A percentile compares a stretch with the other conserved stretches of the same genome.
These are phyloP conservation scores for Pharmacophagus antenor DNA, from an alignment of 2,888 invertebrate species.

Conservation along the genomic window DNA sequence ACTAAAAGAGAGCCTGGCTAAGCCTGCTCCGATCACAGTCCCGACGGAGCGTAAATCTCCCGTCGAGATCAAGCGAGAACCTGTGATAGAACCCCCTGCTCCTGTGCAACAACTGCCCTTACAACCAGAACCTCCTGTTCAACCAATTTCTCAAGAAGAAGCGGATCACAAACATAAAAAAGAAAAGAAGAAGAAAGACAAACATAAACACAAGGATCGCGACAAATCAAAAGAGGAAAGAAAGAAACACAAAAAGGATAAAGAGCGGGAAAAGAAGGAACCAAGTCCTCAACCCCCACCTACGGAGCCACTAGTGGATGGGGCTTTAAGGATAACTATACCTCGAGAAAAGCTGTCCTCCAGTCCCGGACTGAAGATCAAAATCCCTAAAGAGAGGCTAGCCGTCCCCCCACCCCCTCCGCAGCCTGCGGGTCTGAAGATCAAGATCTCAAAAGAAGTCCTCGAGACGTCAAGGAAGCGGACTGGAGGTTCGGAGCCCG, in stretches of 20 bases:
- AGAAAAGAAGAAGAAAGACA: constrained; percentile 90
- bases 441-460: constrained; percentile 90
- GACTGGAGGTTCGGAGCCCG: constrained; percentile 52
- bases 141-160: constrained; percentile 43
- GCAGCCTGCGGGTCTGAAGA: constrained; percentile 82
- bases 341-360: constrained; percentile 66
- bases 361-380: constrained; percentile 86
- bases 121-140: constrained; percentile 39
- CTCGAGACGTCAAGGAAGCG: constrained; percentile 74
- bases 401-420: constrained; percentile 77
- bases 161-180: constrained; percentile 70
- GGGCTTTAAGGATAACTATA: constrained; percentile 66
- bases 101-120: constrained; percentile 36
- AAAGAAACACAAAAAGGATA: constrained; percentile 87
- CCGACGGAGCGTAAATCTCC: constrained; percentile 64
- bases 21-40: constrained; percentile 69
- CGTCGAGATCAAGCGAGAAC: constrained; percentile 54
- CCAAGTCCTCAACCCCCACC: constrained; percentile 37
- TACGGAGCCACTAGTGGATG: constrained; percentile 45
- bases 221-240: constrained; percentile 86
- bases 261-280: constrained; percentile 69
- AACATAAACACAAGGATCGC: constrained; percentile 89
- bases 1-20: constrained; percentile 83
- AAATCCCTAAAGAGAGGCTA: constrained; percentile 88
- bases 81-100: constrained; percentile 47